Conservation (phyloP, 2,797 vertebrate genomes). For the Typhlichthys eigenmanni region DNA sequence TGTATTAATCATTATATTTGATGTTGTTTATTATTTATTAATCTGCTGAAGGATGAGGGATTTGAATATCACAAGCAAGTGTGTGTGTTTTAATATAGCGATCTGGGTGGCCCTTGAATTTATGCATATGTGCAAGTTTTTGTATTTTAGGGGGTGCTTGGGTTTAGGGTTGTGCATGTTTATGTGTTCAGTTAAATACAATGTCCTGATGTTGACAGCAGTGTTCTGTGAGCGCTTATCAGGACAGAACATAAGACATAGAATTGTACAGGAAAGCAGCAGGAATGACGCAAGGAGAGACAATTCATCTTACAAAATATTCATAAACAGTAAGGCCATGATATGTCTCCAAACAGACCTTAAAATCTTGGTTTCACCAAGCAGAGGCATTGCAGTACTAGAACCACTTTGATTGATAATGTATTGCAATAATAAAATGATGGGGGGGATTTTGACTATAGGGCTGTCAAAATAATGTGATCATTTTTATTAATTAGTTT, state of each 20-base stretch:
- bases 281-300: constrained; percentile 5
- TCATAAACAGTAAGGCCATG: background rate
- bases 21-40: background rate
- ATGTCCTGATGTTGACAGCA: background rate
- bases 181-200: background rate
- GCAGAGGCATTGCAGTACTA: background rate
- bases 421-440: too few species aligned
- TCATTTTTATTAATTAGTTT: too few species aligned
- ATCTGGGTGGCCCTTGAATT: background rate
- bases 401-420: too few species aligned
- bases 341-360: background rate
- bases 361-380: too few species aligned
- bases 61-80: background rate
- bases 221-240: constrained; percentile 4
- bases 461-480: too few species aligned
- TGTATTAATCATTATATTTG: background rate
- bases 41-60: background rate
- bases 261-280: background rate
- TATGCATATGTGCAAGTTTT: background rate
- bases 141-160: background rate
- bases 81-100: background rate
- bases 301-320: background rate
- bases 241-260: constrained; percentile 1
- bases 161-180: background rate
- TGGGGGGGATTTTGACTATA: too few species aligned